These are phyloP conservation scores for Umimayanthus kanabou DNA, from an alignment of 92 coral and sea anemone species.

Conservation along the genomic window DNA sequence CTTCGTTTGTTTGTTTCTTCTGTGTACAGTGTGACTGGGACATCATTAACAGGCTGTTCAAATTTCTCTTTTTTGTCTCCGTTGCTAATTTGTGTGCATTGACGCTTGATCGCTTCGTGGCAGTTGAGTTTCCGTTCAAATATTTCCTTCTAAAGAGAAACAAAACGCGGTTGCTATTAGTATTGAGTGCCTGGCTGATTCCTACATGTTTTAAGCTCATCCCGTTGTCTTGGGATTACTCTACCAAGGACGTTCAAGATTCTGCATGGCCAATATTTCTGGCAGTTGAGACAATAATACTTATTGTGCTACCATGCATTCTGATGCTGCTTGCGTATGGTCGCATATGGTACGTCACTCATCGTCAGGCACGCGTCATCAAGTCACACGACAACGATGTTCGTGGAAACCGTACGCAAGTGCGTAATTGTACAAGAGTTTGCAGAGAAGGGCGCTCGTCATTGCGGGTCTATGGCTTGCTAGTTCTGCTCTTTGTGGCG, in stretches of 20 bases:
- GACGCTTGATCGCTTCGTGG: constrained; percentile 48
- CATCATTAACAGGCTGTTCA: constrained; percentile 3
- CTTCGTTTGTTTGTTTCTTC: constrained; percentile 41
- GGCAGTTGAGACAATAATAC: constrained; percentile 32
- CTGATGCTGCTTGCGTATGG: constrained; percentile 46
- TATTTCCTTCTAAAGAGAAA: constrained; percentile 39
- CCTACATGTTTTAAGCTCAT: constrained; percentile 25
- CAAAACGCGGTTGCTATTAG: constrained; percentile 18
- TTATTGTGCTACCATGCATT: constrained; percentile 39
- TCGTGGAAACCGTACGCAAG: not conserved
- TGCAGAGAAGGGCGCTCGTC: constrained; percentile 48
- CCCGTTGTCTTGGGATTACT: constrained; percentile 42
- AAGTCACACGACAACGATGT: constrained; percentile 32
- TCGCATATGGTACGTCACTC: constrained; percentile 35
- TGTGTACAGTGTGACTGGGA: constrained; percentile 20
- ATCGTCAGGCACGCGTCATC: constrained; percentile 39
- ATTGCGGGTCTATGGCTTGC: constrained; percentile 46
- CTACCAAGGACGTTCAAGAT: not conserved
- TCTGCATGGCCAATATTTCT: constrained; percentile 6
- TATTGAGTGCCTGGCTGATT: constrained; percentile 36
- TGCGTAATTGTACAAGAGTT: constrained; percentile 13
- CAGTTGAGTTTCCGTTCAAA: constrained; percentile 45
- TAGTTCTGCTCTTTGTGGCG: constrained; percentile 46
- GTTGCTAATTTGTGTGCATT: constrained; percentile 45
- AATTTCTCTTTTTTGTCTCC: constrained; percentile 42